Evolutionary conservation across 2,113 vertebrate genomes (phyloP).

Genomic region (Megalops atlanticus): DNA sequence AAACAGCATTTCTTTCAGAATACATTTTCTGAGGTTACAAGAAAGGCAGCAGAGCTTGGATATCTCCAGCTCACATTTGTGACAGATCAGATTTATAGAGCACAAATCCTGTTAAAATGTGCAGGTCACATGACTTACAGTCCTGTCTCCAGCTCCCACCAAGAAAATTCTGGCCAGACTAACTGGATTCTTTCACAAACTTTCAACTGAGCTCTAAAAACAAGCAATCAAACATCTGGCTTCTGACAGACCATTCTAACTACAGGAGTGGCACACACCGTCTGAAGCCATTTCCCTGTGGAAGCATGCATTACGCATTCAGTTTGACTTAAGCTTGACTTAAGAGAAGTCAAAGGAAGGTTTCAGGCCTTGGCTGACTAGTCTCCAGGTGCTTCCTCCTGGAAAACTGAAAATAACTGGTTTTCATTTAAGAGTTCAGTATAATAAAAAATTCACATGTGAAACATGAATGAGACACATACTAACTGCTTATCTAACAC

Average conservation of each 20-base stretch:
- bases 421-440: neutral
- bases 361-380: neutral
- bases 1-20: too few relatives aligned
- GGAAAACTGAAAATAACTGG: neutral
- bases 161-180: neutral
- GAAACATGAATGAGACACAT: neutral
- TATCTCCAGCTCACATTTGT: neutral
- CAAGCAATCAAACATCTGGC: neutral
- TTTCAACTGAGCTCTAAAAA: neutral
- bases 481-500: neutral
- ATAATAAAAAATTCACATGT: neutral
- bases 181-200: conserved; percentile 13
- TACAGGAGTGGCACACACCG: neutral
- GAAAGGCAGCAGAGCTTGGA: neutral
- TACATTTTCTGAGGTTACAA: neutral
- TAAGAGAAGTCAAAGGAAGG: neutral
- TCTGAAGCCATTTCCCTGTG: neutral
- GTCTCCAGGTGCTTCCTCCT: neutral
- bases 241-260: neutral
- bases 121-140: conserved; percentile 5
- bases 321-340: neutral
- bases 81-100: conserved; percentile 14
- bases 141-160: neutral
- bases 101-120: conserved; percentile 6
- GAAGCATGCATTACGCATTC: neutral